Evolutionary conservation across 2,797 vertebrate genomes (phyloP).

Genomic region (Pteropus rufus): DNA sequence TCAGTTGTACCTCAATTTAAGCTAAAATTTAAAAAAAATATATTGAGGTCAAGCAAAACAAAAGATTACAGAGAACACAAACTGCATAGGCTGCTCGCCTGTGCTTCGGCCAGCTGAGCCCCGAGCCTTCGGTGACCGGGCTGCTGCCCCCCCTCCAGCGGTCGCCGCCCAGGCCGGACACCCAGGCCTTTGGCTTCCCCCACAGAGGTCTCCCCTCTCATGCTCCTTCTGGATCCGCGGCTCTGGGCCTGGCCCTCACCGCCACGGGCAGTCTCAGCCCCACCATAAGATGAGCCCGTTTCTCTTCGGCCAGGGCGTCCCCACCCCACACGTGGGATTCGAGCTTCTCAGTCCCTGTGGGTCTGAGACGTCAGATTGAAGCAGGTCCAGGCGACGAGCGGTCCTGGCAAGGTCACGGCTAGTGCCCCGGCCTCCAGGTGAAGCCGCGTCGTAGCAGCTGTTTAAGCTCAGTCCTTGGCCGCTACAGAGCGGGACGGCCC

Average conservation of each 20-base stretch:
- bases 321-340: neutral
- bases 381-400: neutral
- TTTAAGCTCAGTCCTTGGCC: neutral
- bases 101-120: neutral
- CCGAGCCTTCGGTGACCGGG: neutral
- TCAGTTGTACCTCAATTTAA: neutral
- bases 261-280: neutral
- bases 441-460: too few relatives aligned
- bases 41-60: neutral
- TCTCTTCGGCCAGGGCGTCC: neutral
- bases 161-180: neutral
- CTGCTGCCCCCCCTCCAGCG: accelerated
- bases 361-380: neutral
- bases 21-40: neutral
- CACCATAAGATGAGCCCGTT: neutral
- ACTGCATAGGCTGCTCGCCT: neutral
- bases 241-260: neutral
- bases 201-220: neutral
- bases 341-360: neutral
- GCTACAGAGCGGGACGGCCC: neutral
- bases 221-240: neutral
- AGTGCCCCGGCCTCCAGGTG: too few relatives aligned
- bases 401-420: neutral
- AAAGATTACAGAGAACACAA: neutral
- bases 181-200: neutral